Base-by-base conservation (phyloP, 2,113 vertebrate species). In the Eurystomus gularis region DNA sequence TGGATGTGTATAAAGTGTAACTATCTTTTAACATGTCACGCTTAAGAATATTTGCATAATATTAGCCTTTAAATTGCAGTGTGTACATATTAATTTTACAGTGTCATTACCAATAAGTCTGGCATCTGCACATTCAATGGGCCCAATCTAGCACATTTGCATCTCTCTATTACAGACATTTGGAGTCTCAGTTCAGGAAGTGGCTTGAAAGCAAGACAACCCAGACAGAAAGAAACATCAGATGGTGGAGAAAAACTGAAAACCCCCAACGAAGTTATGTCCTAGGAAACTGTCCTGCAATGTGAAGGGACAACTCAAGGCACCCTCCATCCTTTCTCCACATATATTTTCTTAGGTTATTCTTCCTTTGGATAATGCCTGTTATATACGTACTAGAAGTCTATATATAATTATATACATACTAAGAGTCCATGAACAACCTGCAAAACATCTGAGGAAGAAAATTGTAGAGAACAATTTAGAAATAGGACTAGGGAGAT, bases 21-120 rank as follows among this genome's bases (percentile, higher is more conserved):
- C 86, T 95, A 68, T 31, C 72, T 95, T 90, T 90, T 90, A 90
- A 88, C 20, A 8, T 88, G 76, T 77, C 82, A 62, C 81, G 60
- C 65, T 90, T 88, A 75, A 48, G 83, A 95, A 95, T 94, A 96
- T 93, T 96, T 94, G 90, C 92, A 94, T 94, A 91, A 92, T 82
- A 75, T 93, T 92, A 88, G 84, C 61, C 69, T 92, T 95, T 87
- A 92, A 84, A 93, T 66, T 89, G 73, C 73, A 82, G 52, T 62
- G 77, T 82, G 80, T 93, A 93, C 65, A 58, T 61, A 86, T 75
- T 90, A 81, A 86, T 94, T 88, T 92, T 78, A 78, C 65, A 82
- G 37, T 88, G 66, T 94, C 84, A 80, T 64, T 88, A 35, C 46
- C 62, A 82, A 1, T 69, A 72, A 89, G 40, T 76, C 84, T 96